Evolutionary conservation across 2,888 invertebrate genomes (phyloP), one percentile per base, ranked within the genome.

Genomic region (Salticus scenicus): DNA sequence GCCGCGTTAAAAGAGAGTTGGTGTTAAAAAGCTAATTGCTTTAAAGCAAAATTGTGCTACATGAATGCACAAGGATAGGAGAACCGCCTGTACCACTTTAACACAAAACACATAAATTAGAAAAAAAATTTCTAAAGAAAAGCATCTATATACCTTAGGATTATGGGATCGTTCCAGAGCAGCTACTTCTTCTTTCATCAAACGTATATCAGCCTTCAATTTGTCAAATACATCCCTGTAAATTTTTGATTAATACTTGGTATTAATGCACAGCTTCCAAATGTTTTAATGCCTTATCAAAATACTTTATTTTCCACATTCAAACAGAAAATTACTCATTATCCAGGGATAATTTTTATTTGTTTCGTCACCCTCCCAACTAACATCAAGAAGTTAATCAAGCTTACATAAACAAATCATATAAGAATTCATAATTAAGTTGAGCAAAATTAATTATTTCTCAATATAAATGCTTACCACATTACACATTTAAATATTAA

Each of bases 171-270:
- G 93, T 90, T 98, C 98, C 89, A 98, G 97, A 27, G 96, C 95
- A 10, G 95, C 94, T 71, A 98, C 91, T 91, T 99, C 98, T 91
- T 98, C 98, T 90, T 97, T 97, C 96, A 97, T 98, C 76, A 98
- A 92, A 8, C 98, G 94, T 76, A 98, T 95, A 91, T 98, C 98
- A 0, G 97, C 97, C 91, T 98, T 97, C 89, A 98, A 96, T 92
- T 98, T 98, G 91, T 99, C 98, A 91, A 96, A 98, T 87, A 97
- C 97, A 90, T 96, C 97, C 91, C 95, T 95, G 31, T 20, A 67
- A 33, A 64, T 57, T 57, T 57, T 57, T 2, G 24, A 57, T 57
- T 57, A 57, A 57, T 47, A 47, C 57, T 57, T 1, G 24, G 24
- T 20, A 24, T 66, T 66, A 66, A 30, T 66, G 66, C 66, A 10